Evolutionary conservation across 2,113 vertebrate species (phyloP).

Genomic region (Ptilonorhynchus violaceus): DNA sequence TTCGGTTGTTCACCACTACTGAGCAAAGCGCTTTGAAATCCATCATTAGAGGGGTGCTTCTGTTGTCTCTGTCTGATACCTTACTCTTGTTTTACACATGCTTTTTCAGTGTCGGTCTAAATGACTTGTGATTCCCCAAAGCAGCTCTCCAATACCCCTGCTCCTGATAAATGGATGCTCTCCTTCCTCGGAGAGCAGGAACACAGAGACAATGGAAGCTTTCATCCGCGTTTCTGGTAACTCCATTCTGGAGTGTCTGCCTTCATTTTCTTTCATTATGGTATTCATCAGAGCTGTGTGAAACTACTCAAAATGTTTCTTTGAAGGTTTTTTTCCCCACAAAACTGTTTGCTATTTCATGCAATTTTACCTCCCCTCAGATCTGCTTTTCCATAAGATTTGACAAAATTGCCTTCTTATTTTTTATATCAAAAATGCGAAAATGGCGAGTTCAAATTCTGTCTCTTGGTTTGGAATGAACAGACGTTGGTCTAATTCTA

Average conservation of each 20-base stretch:
- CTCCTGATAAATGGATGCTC: not conserved
- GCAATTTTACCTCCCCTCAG: not conserved
- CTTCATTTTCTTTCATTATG: conserved; percentile 51
- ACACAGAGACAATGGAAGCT: not conserved
- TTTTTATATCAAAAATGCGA: not conserved
- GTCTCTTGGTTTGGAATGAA: not conserved
- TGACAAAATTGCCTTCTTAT: not conserved
- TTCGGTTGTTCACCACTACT: not conserved
- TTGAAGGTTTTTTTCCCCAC: not conserved
- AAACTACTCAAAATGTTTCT: conserved; percentile 3
- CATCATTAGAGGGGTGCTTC: not conserved
- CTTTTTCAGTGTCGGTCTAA: not conserved
- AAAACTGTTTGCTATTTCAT: not conserved
- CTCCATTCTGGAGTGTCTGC: not conserved
- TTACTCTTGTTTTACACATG: not conserved
- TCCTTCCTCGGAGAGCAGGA: not conserved
- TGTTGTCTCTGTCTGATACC: not conserved
- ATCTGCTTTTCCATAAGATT: not conserved
- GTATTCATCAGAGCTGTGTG: conserved; percentile 14
- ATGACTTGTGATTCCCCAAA: not conserved
- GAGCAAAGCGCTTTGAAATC: not conserved
- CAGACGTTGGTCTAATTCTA: not conserved
- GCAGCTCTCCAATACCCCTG: not conserved
- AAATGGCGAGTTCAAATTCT: not conserved
- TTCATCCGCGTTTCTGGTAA: not conserved